Base-by-base conservation (phyloP, 2,797 vertebrate species). In the Myioborus miniatus region DNA sequence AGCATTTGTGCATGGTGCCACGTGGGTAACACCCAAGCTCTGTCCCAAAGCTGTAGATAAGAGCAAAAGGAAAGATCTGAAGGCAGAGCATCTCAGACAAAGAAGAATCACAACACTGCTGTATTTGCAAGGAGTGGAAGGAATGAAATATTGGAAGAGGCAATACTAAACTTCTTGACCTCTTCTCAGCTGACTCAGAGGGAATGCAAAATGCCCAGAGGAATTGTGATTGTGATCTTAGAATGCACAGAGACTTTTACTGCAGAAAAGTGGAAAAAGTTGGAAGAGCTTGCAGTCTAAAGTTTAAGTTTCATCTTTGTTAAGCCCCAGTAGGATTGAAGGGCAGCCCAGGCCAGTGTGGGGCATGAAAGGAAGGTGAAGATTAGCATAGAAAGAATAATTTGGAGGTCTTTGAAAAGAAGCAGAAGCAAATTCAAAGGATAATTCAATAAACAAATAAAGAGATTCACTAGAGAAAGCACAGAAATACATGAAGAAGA, bases 391-490 rank as follows among this genome's bases (percentile, higher is more conserved):
- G 71, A 29, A 94, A 92, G 76, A 89, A 62, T 87, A 85, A 93
- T 87, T 91, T 89, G 76, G 46, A 96, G 62, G 87, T 58, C 79
- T 95, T 53, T 91, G 91, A 89, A 91, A 97, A 96, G 72, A 94
- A 94, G 76, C 89, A 96, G 95, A 89, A 96, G 89, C 64, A 52
- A 37, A 37, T 37, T 12, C 37, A 37, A 83, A 94, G 39, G 65
- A 75, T 89, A 95, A 91, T 92, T 93, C 53, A 80, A 96, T 91
- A 95, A 97, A 93, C 64, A 95, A 96, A 96, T 89, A 87, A 94
- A 95, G 68, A 80, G 32, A 87, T 55, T 80, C 81, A 77, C 78
- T 27, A 83, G 89, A 83, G 89, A 91, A 87, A 80, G 68, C 39
- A 37, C 32, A 89, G 86, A 77, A 94, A 85, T 41, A 47, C n/a